Base-by-base conservation (phyloP, 2,113 vertebrate genomes). In the Etheostoma spectabile region DNA sequence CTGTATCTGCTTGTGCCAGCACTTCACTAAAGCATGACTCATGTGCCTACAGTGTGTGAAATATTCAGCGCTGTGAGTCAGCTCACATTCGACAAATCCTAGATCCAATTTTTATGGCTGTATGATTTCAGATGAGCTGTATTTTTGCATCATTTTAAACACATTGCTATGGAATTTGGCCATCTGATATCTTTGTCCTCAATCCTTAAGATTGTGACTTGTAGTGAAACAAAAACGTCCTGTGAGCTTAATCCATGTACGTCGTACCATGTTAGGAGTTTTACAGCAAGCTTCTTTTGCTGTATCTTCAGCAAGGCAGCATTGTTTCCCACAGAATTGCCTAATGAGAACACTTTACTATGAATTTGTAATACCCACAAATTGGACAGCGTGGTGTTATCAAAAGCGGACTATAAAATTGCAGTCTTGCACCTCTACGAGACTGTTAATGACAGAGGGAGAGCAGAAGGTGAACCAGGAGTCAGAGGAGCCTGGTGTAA, bases 401-500 rank as follows among this genome's bases (percentile, higher is more conserved):
- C 51, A 88, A 80, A 84, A 74, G 49, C 35, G 64, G 78, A 81
- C 74, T 64, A 74, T 85, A 83, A 77, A 68, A 73, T 24, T 4
- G 24, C 48, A 68, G 64, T 74, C 51, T 76, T 45, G 46, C 24
- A 76, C 56, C 62, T 63, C 51, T 71, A 19, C 19, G 56, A 55
- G 67, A 66, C 57, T 60, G 64, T 45, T 86, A 88, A 86, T 88
- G 85, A 82, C 83, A 77, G 86, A 79, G 53, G 24, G 59, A 72
- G 82, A 79, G 71, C 76, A 74, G 49, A 60, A 80, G 87, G 87
- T 88, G 87, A 89, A 86, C 46, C 8, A 65, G 69, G 80, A 83
- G 82, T 86, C 88, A 90, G 82, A 91, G 77, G 73, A 87, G 83
- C 83, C 30, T 53, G 53, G 75, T 56, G 69, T 75, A 62, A 72